Percentiles rank a stretch among this genome's conserved stretches.
Conservation (phyloP, 1,140 invertebrate genomes). For the Acromyrmex heyeri region DNA sequence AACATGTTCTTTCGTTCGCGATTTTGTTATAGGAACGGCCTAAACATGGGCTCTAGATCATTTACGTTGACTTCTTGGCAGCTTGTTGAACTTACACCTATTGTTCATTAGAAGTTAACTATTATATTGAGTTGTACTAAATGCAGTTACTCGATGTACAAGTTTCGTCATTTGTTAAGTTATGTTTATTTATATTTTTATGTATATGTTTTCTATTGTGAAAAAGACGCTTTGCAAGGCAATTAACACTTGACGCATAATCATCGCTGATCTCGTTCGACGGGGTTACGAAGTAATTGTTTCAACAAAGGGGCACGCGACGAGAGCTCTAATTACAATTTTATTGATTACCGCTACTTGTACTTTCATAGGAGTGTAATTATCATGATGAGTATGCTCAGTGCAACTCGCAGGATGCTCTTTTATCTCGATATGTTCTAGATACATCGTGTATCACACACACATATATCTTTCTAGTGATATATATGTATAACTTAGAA, state of each 20-base stretch:
- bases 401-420: constrained; percentile 49
- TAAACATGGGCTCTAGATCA: constrained; percentile 62
- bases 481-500: constrained; percentile 8
- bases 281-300: neutral
- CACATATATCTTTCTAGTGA: neutral
- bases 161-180: constrained; percentile 53
- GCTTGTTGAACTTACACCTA: constrained; percentile 52
- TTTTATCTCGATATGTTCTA: constrained; percentile 28
- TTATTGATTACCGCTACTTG: constrained; percentile 30
- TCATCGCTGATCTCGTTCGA: constrained; percentile 30
- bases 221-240: constrained; percentile 7
- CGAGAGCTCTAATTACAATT: constrained; percentile 13
- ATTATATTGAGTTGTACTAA: constrained; percentile 27
- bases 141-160: constrained; percentile 38
- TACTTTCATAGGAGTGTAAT: constrained; percentile 44
- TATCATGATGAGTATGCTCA: constrained; percentile 44
- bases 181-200: constrained; percentile 69
- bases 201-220: constrained; percentile 59
- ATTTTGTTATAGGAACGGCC: constrained; percentile 40
- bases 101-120: constrained; percentile 48
- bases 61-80: constrained; percentile 63
- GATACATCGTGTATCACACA: neutral
- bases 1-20: constrained; percentile 10
- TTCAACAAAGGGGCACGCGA: neutral
- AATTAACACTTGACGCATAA: constrained; percentile 47